phyloP scores from a whole-genome alignment of 1,140 invertebrate species.

The Scaptodrosophila lebanonensis region DNA sequence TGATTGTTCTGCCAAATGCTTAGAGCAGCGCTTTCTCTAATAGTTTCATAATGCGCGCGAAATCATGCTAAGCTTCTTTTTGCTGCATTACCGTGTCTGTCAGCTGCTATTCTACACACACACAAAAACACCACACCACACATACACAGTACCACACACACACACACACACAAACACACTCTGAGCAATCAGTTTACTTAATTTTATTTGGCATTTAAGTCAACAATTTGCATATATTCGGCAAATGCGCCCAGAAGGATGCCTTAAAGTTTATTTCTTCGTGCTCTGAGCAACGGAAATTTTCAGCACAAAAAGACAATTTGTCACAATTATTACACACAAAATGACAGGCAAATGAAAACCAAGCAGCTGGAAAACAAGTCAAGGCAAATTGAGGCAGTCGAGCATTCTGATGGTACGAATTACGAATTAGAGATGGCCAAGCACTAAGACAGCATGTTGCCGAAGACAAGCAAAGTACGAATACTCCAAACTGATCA shows the following conservation, averaged over 20 bases:
- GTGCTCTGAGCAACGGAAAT: conserved; percentile 15
- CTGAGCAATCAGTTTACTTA: background rate
- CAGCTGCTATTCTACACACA: too few species aligned
- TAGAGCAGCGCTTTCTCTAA: conserved; percentile 35
- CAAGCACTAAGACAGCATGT: too few species aligned
- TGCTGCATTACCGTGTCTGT: background rate
- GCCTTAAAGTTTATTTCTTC: conserved; percentile 21
- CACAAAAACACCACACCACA: too few species aligned
- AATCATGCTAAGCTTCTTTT: conserved; percentile 49
- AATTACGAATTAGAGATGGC: too few species aligned
- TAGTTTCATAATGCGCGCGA: conserved; percentile 50
- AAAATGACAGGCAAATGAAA: conserved; percentile 66
- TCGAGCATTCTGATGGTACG: background rate
- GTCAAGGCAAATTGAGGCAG: conserved; percentile 24
- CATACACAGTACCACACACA: too few species aligned
- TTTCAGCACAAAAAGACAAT: conserved; percentile 45
- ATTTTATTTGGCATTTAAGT: conserved; percentile 33
- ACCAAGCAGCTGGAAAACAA: conserved; percentile 66
- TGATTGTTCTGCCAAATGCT: conserved; percentile 45
- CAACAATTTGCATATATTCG: conserved; percentile 49
- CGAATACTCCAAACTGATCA: too few species aligned
- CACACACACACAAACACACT: too few species aligned
- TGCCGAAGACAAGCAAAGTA: too few species aligned
- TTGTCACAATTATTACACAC: conserved; percentile 67
- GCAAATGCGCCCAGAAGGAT: conserved; percentile 24